A percentile compares a stretch with the other conserved stretches of the same genome.
Conservation (phyloP, 2,888 invertebrate species). For the Lasiommata megera region DNA sequence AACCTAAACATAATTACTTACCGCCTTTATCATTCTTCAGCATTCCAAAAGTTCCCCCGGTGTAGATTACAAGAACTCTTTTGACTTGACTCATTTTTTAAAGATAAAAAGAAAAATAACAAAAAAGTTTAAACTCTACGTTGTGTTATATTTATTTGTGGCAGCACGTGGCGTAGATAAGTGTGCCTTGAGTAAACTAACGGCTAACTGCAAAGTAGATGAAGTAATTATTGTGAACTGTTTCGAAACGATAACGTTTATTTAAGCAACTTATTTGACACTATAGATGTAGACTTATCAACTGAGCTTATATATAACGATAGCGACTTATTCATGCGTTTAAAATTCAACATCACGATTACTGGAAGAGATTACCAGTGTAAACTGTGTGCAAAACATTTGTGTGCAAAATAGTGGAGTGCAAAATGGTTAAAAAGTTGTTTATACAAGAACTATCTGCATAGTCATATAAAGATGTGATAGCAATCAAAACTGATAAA, state of each 20-base stretch:
- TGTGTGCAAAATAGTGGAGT: background rate
- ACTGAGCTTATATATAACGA: background rate
- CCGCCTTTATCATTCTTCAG: slow-evolving; percentile 89
- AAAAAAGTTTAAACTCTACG: background rate
- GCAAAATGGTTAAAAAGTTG: background rate
- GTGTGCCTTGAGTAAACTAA: background rate
- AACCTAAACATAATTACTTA: slow-evolving; percentile 59
- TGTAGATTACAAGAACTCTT: slow-evolving; percentile 84
- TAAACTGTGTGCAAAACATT: background rate
- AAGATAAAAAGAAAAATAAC: background rate
- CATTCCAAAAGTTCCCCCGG: slow-evolving; percentile 99
- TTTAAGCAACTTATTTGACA: background rate
- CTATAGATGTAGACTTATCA: background rate
- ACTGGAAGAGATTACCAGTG: background rate
- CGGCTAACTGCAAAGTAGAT: background rate
- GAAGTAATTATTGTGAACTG: background rate
- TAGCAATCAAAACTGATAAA: background rate
- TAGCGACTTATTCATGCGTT: background rate
- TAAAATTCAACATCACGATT: background rate
- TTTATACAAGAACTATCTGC: no score
- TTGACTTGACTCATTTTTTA: slow-evolving; percentile 47
- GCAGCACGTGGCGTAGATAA: background rate
- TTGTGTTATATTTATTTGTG: background rate
- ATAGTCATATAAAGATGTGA: background rate
- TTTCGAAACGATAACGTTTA: background rate